Base-by-base conservation (phyloP, 2,797 vertebrate genomes). In the Rachycentron canadum region DNA sequence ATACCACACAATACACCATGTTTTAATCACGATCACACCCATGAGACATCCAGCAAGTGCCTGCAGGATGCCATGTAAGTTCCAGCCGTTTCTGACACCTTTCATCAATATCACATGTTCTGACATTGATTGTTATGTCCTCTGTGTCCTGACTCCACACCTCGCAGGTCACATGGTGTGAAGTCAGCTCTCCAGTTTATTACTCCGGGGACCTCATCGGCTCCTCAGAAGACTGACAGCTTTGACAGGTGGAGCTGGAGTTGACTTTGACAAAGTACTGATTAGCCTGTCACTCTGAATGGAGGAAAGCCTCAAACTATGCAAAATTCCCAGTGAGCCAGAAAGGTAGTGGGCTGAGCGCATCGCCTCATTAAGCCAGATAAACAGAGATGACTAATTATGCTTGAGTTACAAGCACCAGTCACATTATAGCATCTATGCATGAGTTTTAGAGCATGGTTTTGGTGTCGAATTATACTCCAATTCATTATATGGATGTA, bases 221-320 rank as follows among this genome's bases (percentile, higher is more conserved):
- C 84, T 68, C 79, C 66, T 82, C 70, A 84, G 86, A 90, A 89
- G 88, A 84, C 78, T 86, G 91, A 86, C 81, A 88, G 88, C 82
- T 89, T 76, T 92, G 93, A 94, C 93, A 93, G 92, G 87, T 84
- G 87, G 74, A 89, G 86, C 91, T 14, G 69, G 59, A 82, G 91
- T 86, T 12, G 72, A 80, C 89, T 88, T 89, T 86, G 90, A 91
- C 89, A 91, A 90, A 87, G 79, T 76, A 81, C 88, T 93, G 93
- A 94, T 94, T 92, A 93, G 89, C 85, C 90, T 90, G 93, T 92
- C 93, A 93, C 80, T 93, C 89, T 8, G 53, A 86, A 87, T 88
- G 81, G 76, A 84, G 76, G 28, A 60, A 69, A 72, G 87, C 76
- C 65, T 53, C 5, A 10, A 75, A 92, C 82, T 88, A 84, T 87